Evolutionary conservation across 2,888 invertebrate species (phyloP), one percentile per base, ranked within the genome.

Genomic region (Fragum sueziense): DNA sequence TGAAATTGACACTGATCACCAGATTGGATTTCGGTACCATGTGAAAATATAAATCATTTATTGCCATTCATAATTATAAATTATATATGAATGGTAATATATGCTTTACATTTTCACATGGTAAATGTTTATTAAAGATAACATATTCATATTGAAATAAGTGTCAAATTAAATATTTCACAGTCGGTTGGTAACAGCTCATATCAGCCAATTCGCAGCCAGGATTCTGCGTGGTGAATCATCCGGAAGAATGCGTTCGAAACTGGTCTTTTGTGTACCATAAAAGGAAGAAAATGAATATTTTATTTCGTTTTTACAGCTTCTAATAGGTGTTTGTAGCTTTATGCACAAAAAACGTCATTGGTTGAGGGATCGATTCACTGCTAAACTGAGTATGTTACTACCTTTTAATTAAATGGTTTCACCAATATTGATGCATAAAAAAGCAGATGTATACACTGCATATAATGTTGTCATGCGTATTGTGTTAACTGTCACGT

Each of bases 221-320:
- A 61, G 33, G 9, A 6, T 33, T 61, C 31, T 9, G 20, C 33
- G 31, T 0, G 61, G 61, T 61, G 61, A 61, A 33, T 61, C 61
- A 61, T 61, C 61, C 61, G 61, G 61, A 61, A 61, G 61, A 33
- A 22, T 37, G 37, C 65, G 9, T 41, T 25, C 27, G 29, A 25
- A 20, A 17, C 34, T 25, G 37, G 31, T 59, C 61, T 61, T 27
- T 59, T 20, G 61, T 33, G 71, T 41, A 25, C 71, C 27, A 61
- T 74, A 70, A 78, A 74, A 52, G 65, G 31, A 47, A 47, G 34
- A 70, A 74, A 74, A 69, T 74, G 70, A 78, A 70, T 54, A 54
- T 62, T 78, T 77, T 74, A 78, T 78, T 54, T 51, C 61, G 17
- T 17, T 80, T 80, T 70, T 74, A 76, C 76, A 52, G 54, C 31